Percentiles rank a stretch among this genome's conserved stretches.
Evolutionary conservation across 2,797 vertebrate species (phyloP).

Genomic region (Schizopygopsis pylzovi): DNA sequence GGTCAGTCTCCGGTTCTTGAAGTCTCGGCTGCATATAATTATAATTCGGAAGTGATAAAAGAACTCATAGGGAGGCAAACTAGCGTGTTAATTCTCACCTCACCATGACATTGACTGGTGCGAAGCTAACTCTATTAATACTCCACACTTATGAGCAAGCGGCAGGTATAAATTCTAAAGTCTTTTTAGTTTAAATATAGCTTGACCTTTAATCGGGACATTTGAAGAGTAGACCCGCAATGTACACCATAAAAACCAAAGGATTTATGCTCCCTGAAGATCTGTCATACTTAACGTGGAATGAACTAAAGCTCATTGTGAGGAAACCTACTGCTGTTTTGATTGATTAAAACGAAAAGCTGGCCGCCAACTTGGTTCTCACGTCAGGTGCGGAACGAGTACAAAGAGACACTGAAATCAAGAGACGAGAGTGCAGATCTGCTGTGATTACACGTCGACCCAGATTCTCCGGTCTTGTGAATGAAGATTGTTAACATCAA

Average conservation of each 20-base stretch:
- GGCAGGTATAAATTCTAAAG: background rate
- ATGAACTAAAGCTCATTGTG: constrained; percentile 6
- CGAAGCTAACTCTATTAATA: constrained; percentile 55
- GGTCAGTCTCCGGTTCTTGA: constrained; percentile 58
- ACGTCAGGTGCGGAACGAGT: constrained; percentile 3
- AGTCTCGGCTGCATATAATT: constrained; percentile 69
- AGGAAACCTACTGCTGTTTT: background rate
- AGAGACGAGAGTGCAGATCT: constrained; percentile 33
- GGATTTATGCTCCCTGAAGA: background rate
- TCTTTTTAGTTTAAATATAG: constrained; percentile 8
- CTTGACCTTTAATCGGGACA: constrained; percentile 8
- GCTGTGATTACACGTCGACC: constrained; percentile 2
- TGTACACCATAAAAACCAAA: background rate
- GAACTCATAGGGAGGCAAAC: constrained; percentile 73
- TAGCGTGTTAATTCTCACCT: constrained; percentile 77
- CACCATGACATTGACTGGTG: constrained; percentile 65
- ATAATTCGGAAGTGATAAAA: constrained; percentile 75
- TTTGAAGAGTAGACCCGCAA: background rate
- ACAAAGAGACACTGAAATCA: constrained; percentile 26
- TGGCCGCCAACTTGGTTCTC: background rate
- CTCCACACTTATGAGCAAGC: background rate
- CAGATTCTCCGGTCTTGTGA: constrained; percentile 38
- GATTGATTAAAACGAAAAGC: constrained; percentile 29
- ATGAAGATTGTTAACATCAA: constrained; percentile 44
- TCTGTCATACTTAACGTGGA: background rate